Evolutionary conservation across 2,113 vertebrate genomes (phyloP).

Genomic region (Rhagologus leucostigma): DNA sequence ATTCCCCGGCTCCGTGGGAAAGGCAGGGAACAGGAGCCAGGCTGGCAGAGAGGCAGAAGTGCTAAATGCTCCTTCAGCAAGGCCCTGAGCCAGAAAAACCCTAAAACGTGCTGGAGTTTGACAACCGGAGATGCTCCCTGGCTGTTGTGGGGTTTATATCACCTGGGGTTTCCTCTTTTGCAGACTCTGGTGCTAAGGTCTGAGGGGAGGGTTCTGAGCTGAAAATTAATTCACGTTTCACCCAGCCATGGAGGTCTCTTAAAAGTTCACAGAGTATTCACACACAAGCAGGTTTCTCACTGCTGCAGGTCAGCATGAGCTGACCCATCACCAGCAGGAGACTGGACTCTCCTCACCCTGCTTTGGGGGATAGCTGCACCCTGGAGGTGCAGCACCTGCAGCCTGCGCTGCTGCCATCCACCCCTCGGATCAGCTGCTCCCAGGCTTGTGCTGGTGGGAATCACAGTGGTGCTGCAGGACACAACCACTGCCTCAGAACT

Average conservation of each 20-base stretch:
- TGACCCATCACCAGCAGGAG: neutral
- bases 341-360: neutral
- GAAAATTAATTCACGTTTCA: neutral
- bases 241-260: neutral
- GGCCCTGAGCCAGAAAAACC: neutral
- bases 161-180: neutral
- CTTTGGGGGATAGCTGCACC: neutral
- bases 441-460: rapidly evolving
- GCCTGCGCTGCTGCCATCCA: neutral
- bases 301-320: neutral
- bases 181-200: neutral
- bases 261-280: neutral
- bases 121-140: neutral
- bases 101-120: neutral
- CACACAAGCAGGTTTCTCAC: neutral
- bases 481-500: neutral
- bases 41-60: neutral
- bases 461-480: neutral
- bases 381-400: neutral
- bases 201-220: rapidly evolving
- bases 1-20: neutral
- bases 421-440: neutral
- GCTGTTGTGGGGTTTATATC: neutral
- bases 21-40: neutral
- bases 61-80: neutral